phyloP scores from a whole-genome alignment of 2,888 invertebrate genomes.

The Phanerotoma sp. region DNA sequence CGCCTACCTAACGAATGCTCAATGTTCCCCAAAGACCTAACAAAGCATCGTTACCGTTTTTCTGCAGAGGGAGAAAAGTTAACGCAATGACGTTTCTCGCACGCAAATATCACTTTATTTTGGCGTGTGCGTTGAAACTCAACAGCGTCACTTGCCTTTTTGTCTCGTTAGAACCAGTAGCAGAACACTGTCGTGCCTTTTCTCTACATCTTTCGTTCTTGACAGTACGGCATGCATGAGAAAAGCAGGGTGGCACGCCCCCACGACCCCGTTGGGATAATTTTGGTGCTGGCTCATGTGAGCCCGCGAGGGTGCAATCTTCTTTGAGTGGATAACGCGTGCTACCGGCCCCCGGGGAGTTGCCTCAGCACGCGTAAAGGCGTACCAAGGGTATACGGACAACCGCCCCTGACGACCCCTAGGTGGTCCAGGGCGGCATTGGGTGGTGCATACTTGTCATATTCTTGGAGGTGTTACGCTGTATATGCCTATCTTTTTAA shows the following conservation, averaged over 20 bases:
- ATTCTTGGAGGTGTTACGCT: constrained; percentile 14
- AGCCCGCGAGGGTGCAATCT: constrained; percentile 35
- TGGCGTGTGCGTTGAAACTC: background rate
- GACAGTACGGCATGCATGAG: constrained; percentile 3
- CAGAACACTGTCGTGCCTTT: background rate
- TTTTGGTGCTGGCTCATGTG: constrained; percentile 38
- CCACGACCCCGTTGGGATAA: constrained; percentile 48
- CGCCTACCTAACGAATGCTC: background rate
- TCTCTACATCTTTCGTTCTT: constrained; percentile 11
- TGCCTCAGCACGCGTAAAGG: constrained; percentile 52
- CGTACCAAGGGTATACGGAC: constrained; percentile 37
- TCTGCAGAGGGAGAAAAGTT: too few relatives aligned
- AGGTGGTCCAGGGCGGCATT: constrained; percentile 56
- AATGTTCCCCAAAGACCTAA: background rate
- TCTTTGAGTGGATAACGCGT: constrained; percentile 38
- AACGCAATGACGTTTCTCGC: too few relatives aligned
- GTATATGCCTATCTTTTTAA: background rate
- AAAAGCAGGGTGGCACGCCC: constrained; percentile 38
- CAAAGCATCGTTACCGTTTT: background rate
- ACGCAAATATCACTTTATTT: background rate
- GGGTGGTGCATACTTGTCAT: constrained; percentile 47
- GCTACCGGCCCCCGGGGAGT: constrained; percentile 35
- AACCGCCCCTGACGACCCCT: constrained; percentile 56
- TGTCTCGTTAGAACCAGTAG: too few relatives aligned
- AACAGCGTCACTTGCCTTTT: too few relatives aligned